Conservation (phyloP, 2,113 vertebrate genomes). For the Numida meleagris region DNA sequence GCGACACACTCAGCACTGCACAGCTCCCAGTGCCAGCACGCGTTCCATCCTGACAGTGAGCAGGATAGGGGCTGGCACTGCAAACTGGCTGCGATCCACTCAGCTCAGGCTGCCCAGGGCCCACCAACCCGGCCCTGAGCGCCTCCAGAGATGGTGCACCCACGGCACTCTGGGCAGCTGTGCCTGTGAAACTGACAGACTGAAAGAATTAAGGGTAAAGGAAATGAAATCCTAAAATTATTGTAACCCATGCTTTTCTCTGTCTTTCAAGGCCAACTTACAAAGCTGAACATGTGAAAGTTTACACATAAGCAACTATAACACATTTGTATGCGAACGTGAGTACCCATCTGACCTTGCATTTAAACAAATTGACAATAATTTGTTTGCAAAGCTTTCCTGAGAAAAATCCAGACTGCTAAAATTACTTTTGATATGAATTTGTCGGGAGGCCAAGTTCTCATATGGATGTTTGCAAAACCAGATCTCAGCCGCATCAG, state of each 20-base stretch:
- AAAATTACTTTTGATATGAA: neutral
- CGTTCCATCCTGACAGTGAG: neutral
- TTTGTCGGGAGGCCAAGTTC: neutral
- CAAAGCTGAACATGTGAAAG: constrained; percentile 17
- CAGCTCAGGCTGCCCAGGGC: neutral
- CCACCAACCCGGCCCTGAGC: neutral
- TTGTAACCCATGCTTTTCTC: constrained; percentile 39
- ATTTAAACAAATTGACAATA: neutral
- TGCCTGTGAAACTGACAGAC: neutral
- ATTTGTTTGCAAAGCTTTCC: constrained; percentile 1
- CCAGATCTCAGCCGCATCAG: neutral
- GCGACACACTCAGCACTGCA: rapidly evolving
- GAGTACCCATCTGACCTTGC: neutral
- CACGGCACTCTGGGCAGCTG: neutral
- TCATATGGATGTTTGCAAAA: neutral
- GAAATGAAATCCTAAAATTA: neutral
- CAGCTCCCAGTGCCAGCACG: neutral
- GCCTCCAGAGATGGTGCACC: neutral
- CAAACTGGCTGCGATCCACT: neutral
- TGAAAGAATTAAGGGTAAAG: neutral
- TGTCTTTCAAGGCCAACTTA: constrained; percentile 23
- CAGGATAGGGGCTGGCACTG: rapidly evolving
- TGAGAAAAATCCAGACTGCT: neutral
- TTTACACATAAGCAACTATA: neutral
- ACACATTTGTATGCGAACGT: neutral